Conservation (phyloP, 2,113 vertebrate species). For the Proterorhinus semilunaris region DNA sequence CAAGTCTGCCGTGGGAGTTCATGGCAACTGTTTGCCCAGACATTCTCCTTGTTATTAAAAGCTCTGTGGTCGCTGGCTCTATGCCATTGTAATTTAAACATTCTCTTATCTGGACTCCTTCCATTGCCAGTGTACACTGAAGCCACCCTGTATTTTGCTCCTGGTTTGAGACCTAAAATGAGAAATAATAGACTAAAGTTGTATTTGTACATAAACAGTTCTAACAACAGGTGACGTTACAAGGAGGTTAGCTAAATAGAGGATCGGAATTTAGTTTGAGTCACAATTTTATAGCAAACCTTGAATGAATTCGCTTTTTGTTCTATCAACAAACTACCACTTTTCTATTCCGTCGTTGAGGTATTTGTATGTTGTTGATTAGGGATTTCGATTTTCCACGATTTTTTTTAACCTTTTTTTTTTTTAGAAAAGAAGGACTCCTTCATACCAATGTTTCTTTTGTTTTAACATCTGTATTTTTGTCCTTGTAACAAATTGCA, state of each 20-base stretch:
- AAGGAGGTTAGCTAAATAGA: not conserved
- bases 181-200: not conserved
- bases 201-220: not conserved
- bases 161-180: not conserved
- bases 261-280: conserved; percentile 5
- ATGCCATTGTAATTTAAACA: conserved; percentile 65
- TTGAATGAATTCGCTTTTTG: not conserved
- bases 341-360: no score
- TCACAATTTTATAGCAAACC: not conserved
- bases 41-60: conserved; percentile 68
- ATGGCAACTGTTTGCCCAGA: conserved; percentile 63
- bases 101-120: conserved; percentile 36
- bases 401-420: no score
- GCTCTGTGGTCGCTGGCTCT: conserved; percentile 53
- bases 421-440: no score
- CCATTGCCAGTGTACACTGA: conserved; percentile 18
- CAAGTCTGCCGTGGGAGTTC: conserved; percentile 36
- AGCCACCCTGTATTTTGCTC: conserved; percentile 5
- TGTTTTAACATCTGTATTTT: no score
- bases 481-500: no score
- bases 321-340: no score
- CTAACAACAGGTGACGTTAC: not conserved
- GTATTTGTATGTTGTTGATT: no score
- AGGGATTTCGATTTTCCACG: no score
- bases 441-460: no score